A percentile compares a stretch with the other conserved stretches of the same genome.
phyloP scores from a whole-genome alignment of 2,888 invertebrate genomes.

The Globia sparganii region DNA sequence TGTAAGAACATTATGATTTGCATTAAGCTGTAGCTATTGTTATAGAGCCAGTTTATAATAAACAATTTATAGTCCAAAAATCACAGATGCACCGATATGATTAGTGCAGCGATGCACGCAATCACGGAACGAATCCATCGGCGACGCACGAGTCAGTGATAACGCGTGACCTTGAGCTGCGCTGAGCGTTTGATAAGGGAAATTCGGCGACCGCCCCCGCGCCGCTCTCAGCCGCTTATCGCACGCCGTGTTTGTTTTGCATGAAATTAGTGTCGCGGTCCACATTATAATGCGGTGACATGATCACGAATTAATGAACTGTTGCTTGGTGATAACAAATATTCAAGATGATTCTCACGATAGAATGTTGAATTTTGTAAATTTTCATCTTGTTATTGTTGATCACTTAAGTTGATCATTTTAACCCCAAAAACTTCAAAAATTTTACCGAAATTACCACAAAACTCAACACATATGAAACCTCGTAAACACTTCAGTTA shows the following conservation, averaged over 20 bases:
- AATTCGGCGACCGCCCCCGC: constrained; percentile 81
- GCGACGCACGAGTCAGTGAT: constrained; percentile 81
- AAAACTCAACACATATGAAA: constrained; percentile 27
- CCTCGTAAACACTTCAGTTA: constrained; percentile 41
- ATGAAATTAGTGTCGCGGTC: constrained; percentile 83
- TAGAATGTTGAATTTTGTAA: neutral
- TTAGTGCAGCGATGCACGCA: constrained; percentile 80
- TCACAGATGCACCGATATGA: constrained; percentile 66
- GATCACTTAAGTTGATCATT: constrained; percentile 14
- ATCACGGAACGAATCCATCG: constrained; percentile 84
- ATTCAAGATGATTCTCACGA: constrained; percentile 42
- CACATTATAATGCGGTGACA: constrained; percentile 79
- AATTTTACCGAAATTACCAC: constrained; percentile 34
- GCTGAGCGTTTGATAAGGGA: constrained; percentile 87
- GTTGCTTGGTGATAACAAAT: constrained; percentile 69
- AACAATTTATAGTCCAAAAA: constrained; percentile 48
- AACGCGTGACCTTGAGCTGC: constrained; percentile 85
- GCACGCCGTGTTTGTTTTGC: constrained; percentile 84
- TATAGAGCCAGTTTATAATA: neutral
- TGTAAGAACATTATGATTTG: neutral
- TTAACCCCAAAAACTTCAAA: constrained; percentile 54
- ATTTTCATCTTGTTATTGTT: constrained; percentile 2
- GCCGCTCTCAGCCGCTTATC: constrained; percentile 80
- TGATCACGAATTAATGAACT: constrained; percentile 81
- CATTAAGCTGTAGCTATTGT: neutral